Percentiles rank a stretch among this genome's conserved stretches.
Conservation (phyloP, 2,888 invertebrate species). For the Pterostichus madidus region DNA sequence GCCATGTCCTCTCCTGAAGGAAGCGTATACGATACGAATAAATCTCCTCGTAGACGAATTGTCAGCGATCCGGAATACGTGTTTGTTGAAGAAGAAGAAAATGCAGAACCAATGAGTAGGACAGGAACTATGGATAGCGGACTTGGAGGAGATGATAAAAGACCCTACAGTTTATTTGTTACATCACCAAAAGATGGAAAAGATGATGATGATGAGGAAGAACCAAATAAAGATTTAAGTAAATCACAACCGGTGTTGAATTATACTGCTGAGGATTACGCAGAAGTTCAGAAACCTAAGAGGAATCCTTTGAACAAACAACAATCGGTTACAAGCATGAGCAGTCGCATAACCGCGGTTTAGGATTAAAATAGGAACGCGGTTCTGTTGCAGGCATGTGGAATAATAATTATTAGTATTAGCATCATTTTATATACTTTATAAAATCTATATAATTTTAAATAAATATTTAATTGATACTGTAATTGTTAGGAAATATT, state of each 20-base stretch:
- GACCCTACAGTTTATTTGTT: conserved; percentile 55
- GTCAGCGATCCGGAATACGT: conserved; percentile 69
- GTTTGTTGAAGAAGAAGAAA: conserved; percentile 58
- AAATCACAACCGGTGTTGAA: conserved; percentile 65
- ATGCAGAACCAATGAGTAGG: conserved; percentile 32
- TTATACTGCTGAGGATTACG: conserved; percentile 72
- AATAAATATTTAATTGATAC: conserved; percentile 40
- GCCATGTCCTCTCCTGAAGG: conserved; percentile 77
- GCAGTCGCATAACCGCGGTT: conserved; percentile 59
- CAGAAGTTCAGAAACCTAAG: conserved; percentile 66
- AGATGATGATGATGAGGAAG: not conserved
- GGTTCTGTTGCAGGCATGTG: conserved; percentile 53
- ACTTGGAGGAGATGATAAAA: conserved; percentile 46
- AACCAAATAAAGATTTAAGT: conserved; percentile 44
- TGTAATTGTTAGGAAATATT: conserved; percentile 42
- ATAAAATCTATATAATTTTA: conserved; percentile 36
- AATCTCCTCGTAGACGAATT: conserved; percentile 56
- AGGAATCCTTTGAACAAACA: conserved; percentile 14
- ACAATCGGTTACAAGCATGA: conserved; percentile 56
- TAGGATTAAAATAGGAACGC: conserved; percentile 4
- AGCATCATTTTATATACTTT: conserved; percentile 48
- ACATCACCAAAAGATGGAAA: not conserved
- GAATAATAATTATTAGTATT: conserved; percentile 45
- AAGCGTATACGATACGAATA: conserved; percentile 66
- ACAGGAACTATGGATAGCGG: conserved; percentile 64